phyloP scores from a whole-genome alignment of 2,888 invertebrate genomes.

The Disparrhopalites patrizii region DNA sequence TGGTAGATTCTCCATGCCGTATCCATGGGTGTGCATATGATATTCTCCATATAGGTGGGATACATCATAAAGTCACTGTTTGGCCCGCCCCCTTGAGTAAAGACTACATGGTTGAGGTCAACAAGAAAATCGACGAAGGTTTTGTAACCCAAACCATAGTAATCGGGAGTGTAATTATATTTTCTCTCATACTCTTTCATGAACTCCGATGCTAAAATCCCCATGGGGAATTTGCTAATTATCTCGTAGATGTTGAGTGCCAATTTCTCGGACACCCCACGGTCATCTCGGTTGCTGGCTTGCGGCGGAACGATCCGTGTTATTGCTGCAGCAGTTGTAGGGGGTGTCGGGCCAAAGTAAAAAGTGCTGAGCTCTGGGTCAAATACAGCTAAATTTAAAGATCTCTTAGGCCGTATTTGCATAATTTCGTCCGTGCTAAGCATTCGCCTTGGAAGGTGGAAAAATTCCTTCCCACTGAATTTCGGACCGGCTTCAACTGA shows the following conservation, averaged over 20 bases:
- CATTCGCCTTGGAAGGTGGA: conserved; percentile 10
- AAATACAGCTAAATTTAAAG: conserved; percentile 18
- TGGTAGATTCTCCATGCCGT: conserved; percentile 24
- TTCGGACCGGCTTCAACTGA: conserved; percentile 5
- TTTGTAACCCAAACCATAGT: conserved; percentile 13
- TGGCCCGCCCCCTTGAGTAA: conserved; percentile 18
- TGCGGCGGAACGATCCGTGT: conserved; percentile 19
- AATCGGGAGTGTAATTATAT: conserved; percentile 15
- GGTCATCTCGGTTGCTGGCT: conserved; percentile 12
- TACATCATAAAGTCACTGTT: conserved; percentile 19
- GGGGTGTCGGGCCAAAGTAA: neutral
- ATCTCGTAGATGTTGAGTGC: conserved; percentile 16
- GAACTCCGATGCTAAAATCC: conserved; percentile 1
- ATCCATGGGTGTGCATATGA: conserved; percentile 22
- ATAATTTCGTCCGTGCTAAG: conserved; percentile 11
- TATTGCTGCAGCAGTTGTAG: too few relatives aligned
- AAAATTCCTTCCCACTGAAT: conserved; percentile 15
- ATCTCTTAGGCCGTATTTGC: neutral
- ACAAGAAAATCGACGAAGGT: conserved; percentile 12
- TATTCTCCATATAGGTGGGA: conserved; percentile 21
- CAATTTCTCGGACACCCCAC: conserved; percentile 19
- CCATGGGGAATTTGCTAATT: conserved; percentile 5
- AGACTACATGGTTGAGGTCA: conserved; percentile 22
- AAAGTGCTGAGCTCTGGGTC: conserved; percentile 19
- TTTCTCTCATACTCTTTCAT: conserved; percentile 11